Base-by-base conservation (phyloP, 2,113 vertebrate species). In the Sebastes fasciatus region DNA sequence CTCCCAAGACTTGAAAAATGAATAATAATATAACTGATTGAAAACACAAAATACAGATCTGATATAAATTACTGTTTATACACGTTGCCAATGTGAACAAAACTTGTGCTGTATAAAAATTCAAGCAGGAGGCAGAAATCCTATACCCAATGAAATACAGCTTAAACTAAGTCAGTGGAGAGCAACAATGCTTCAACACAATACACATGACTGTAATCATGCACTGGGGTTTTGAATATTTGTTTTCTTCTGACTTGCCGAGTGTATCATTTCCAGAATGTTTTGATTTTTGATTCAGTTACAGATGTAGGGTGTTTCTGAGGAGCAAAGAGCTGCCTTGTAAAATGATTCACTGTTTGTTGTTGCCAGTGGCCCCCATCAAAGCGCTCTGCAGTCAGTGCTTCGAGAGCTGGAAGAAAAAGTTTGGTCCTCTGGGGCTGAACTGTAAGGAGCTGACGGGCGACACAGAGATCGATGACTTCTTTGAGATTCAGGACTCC, bases 301-400 rank as follows among this genome's bases (percentile, higher is more conserved):
- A 45, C 3, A 52, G 11, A 45, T 84, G 58, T 69, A 43, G 4
- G 10, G 49, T 46, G 6, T 79, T 52, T 61, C 14, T 66, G 17
- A 57, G 34, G 8, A 34, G 34, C 19, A 67, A 12, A 65, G 23
- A 21, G 14, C 6, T 63, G 60, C 3, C 26, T 49, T 34, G 1
- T 78, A 23, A 54, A 68, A 62, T 61, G 21, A 60, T 34, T 69
- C 26, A 1, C 46, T 60, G 65, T 89, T 84, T 88, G 66, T 86
- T 69, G 9, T 89, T 61, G 86, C 92, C 90, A 99, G 98, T 99
- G 97, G 98, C 98, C 82, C 98, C 98, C 66, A 98, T 99, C 95
- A 99, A 99, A 95, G 97, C 98, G 86, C 93, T 99, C 8, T 99
- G 98, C 93, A 97, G 96, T 94, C 98, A 99, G 87, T 96, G 96